Evolutionary conservation across 2,797 vertebrate genomes (phyloP).

Genomic region (Spizella passerina): DNA sequence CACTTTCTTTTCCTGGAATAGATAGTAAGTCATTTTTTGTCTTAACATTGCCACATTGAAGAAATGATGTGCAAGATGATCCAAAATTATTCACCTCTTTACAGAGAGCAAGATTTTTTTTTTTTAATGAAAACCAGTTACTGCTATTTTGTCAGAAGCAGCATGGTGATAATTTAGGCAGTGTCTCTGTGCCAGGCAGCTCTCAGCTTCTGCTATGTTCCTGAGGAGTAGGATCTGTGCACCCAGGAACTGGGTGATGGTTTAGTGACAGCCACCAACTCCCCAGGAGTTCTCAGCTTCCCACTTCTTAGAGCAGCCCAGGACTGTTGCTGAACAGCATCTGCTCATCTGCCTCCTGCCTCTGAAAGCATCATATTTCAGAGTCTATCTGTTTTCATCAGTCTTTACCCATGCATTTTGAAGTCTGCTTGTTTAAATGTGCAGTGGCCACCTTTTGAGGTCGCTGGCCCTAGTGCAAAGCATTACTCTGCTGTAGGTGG

Average conservation of each 20-base stretch:
- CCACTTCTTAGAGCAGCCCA: background rate
- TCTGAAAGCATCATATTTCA: background rate
- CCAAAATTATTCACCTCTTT: background rate
- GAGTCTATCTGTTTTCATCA: background rate
- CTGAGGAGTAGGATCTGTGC: background rate
- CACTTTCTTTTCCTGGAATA: background rate
- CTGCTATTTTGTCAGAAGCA: background rate
- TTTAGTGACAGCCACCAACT: background rate
- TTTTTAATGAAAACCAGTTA: background rate
- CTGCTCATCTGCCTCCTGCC: background rate
- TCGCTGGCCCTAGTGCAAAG: background rate
- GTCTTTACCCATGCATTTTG: background rate
- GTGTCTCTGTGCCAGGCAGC: background rate
- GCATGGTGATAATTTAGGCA: background rate
- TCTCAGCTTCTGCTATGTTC: accelerated
- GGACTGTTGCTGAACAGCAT: background rate
- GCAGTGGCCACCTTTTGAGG: background rate
- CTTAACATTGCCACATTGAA: background rate
- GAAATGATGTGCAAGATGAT: accelerated
- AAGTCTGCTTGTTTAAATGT: background rate
- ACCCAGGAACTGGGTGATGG: background rate
- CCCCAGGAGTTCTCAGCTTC: background rate
- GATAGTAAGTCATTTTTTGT: background rate
- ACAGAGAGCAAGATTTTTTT: background rate
- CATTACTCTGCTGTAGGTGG: background rate